A percentile compares a stretch with the other conserved stretches of the same genome.
phyloP scores from a whole-genome alignment of 2,113 vertebrate genomes.

The Macrotis lagotis region DNA sequence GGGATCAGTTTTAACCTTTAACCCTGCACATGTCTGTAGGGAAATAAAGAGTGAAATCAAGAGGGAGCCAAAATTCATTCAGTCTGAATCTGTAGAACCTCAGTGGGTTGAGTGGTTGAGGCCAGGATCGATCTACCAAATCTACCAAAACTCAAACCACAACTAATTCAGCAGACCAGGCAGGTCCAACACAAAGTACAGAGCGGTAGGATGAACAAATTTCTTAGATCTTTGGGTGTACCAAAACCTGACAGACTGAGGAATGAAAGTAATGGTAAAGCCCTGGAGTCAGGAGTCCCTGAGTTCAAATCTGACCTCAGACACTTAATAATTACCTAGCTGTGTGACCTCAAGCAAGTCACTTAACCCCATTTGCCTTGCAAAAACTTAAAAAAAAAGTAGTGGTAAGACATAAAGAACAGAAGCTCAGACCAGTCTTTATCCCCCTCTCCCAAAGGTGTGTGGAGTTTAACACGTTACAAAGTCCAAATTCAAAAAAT shows the following conservation, averaged over 20 bases:
- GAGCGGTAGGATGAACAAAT: background rate
- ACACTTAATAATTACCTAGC: too few relatives aligned
- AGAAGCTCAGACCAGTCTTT: background rate
- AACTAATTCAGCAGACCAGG: background rate
- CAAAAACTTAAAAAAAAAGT: too few relatives aligned
- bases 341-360: too few relatives aligned
- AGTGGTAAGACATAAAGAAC: background rate
- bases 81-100: background rate
- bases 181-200: background rate
- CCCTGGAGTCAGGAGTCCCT: too few relatives aligned
- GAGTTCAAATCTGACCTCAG: too few relatives aligned
- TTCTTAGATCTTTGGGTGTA: background rate
- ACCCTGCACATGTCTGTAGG: background rate
- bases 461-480: background rate
- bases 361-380: too few relatives aligned
- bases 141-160: background rate
- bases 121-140: background rate
- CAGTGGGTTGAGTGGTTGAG: background rate
- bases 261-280: background rate
- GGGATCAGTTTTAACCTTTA: background rate
- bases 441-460: background rate
- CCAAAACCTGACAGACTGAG: background rate
- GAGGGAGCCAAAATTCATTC: background rate
- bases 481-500: background rate
- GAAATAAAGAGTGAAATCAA: background rate